These are phyloP conservation scores for Prietella phreatophila DNA, from an alignment of 2,113 vertebrate species.

Conservation along the genomic window DNA sequence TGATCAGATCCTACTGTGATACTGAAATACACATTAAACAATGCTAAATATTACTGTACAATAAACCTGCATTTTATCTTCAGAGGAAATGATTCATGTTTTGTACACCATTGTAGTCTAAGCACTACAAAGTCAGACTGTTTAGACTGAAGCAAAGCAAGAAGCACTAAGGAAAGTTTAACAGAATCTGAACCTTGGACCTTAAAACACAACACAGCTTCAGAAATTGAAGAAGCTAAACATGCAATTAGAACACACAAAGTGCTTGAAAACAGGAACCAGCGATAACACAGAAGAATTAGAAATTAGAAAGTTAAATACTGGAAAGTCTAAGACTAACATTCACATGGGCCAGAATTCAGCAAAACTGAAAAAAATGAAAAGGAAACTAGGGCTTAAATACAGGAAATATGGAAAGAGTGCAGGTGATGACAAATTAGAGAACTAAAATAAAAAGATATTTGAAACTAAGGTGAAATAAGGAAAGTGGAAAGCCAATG, in stretches of 20 bases:
- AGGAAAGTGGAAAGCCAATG: background rate
- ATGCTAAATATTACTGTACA: background rate
- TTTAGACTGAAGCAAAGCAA: background rate
- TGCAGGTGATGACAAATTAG: background rate
- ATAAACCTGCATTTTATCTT: background rate
- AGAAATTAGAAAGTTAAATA: background rate
- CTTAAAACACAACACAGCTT: background rate
- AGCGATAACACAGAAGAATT: background rate
- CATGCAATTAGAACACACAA: background rate
- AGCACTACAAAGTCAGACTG: background rate
- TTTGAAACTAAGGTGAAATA: background rate
- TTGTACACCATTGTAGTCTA: background rate
- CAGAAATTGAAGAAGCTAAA: background rate
- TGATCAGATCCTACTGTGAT: background rate
- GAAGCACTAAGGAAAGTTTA: background rate
- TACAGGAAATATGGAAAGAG: background rate
- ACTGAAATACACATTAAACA: background rate
- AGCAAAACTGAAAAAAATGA: background rate
- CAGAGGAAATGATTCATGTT: background rate
- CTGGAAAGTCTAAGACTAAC: background rate
- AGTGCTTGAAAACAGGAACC: background rate
- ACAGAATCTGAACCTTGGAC: background rate
- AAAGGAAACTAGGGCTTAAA: background rate
- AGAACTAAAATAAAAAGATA: background rate
- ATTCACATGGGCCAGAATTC: background rate